Base-by-base conservation (phyloP, 2,797 vertebrate genomes). In the Champsocephalus gunnari region DNA sequence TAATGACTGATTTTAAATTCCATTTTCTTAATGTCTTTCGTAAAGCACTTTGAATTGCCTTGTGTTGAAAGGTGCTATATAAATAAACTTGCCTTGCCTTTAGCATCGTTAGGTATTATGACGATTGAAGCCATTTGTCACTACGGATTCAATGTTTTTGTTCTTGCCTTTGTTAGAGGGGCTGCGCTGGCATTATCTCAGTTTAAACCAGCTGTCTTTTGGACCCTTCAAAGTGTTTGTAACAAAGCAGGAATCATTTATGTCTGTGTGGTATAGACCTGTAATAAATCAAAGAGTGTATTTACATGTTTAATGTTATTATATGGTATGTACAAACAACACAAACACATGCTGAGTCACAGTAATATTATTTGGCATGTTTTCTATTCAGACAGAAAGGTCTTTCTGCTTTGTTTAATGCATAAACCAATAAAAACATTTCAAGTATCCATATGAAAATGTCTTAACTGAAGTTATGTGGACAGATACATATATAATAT, bases 321-420 rank as follows among this genome's bases (percentile, higher is more conserved):
- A 47, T 66, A 63, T 9, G 51, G 5, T 51, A 75, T 66, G 41
- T 79, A 88, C 77, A 90, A 87, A 90, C 88, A 68, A 3, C 59
- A 82, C 24, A 28, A 3, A 28, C 38, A 66, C 55, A 75, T 49
- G 68, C 12, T 86, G 61, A 77, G 81, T 85, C 72, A 69, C 19
- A 48, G 61, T 32, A 56, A 53, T 72, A 73, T 82, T 78, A 38
- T 38, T 9, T 38, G 38, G 48, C 62, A 16, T 64, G 11, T 43
- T 38, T 38, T 38, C 34, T 38, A 14, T 53, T 48, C 49, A 71
- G 17, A 75, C 43, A 70, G 5, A 79, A 55, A 73, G 51, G 34
- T 43, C 12, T 41, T 24, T 59, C 49, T 63, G 49, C 55, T 74
- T 45, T 53, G 19, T 75, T 28, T 77, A 71, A 79, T 65, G 82